Evolutionary conservation across 2,888 invertebrate genomes (phyloP), one percentile per base, ranked within the genome.

Genomic region (Dicyrtomina minuta): DNA sequence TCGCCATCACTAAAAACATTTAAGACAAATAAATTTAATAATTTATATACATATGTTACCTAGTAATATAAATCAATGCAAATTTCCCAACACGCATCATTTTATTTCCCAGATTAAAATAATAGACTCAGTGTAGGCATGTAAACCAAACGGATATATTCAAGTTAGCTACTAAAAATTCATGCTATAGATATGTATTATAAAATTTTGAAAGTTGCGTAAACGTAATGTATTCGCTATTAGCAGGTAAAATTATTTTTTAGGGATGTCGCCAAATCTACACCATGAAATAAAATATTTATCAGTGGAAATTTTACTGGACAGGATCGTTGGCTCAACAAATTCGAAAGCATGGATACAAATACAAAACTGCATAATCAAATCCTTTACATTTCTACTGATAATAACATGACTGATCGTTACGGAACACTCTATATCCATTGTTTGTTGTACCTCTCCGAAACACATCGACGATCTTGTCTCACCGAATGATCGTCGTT

Each of bases 1-100:
- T 89, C 89, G 81, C 86, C 87, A 83, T 89, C 89, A 83, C 86
- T 87, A 82, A 66, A 82, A 83, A 79, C 79, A 79, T 79, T 75
- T 70, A 77, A 78, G 70, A 68, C n/a, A 64, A 76, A 56, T 20
- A 17, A 41, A 22, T 44, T 24, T 46, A 1, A 17, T 58, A 56
- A 39, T 8, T n/a, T n/a, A 39, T 33, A 33, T 58, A 39, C 4
- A 6, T 15, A 58, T 39, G 12, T n/a, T 39, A 53, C 26, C 55
- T n/a, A 12, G 13, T 49, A 8, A 17, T 5, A 49, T 22, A 53
- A 10, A 53, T 22, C 53, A 22, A 53, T 22, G 6, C 20, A 22
- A 24, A 10, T 6, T 53, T 6, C 53, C 20, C 53, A 53, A 15
- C 12, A 20, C 5, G 6, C 24, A 5, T n/a, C 49, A 49, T 6